phyloP scores from a whole-genome alignment of 2,888 invertebrate genomes.

The Coremacera marginata region DNA sequence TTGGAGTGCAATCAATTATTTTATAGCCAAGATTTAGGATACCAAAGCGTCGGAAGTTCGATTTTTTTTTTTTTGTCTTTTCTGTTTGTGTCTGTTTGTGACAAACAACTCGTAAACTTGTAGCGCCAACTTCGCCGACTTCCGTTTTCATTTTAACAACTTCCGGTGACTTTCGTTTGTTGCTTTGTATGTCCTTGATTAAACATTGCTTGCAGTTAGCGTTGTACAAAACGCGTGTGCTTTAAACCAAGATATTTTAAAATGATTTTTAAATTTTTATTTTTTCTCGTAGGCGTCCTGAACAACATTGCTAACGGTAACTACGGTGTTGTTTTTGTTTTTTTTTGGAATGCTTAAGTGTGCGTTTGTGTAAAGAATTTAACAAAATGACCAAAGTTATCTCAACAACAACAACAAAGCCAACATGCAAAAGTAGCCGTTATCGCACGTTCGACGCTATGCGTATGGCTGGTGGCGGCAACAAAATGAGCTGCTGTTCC shows the following conservation, averaged over 20 bases:
- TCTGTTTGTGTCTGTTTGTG: background rate
- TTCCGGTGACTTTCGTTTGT: background rate
- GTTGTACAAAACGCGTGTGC: background rate
- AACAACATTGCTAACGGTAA: too few relatives aligned
- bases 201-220: background rate
- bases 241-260: too few relatives aligned
- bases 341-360: too few relatives aligned
- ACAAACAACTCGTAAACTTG: background rate
- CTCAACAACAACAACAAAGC: background rate
- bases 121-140: background rate
- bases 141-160: conserved; percentile 13
- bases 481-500: conserved; percentile 11
- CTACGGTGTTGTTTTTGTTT: too few relatives aligned
- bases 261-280: too few relatives aligned
- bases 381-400: background rate
- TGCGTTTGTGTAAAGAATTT: too few relatives aligned
- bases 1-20: conserved; percentile 12
- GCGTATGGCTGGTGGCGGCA: background rate
- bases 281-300: too few relatives aligned
- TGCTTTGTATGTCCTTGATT: background rate
- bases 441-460: background rate
- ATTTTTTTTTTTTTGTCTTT: background rate
- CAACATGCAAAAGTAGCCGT: background rate
- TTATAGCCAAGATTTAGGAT: background rate
- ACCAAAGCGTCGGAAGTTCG: background rate